Evolutionary conservation across 2,113 vertebrate species (phyloP).

Genomic region (Tretioscincus oriximinensis): DNA sequence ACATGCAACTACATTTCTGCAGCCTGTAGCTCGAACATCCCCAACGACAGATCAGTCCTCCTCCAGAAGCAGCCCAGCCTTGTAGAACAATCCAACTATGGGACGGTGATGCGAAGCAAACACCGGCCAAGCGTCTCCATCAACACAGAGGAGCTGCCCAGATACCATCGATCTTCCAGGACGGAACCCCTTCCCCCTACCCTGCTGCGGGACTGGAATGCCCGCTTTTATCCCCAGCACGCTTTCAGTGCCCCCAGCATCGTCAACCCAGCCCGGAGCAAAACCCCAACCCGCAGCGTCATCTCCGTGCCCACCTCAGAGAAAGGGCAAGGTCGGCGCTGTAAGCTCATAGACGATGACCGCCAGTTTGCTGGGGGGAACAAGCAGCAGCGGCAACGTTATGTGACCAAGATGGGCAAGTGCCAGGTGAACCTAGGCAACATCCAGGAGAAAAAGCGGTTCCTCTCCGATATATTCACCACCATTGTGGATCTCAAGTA

Average conservation of each 20-base stretch:
- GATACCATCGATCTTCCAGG: conserved; percentile 21
- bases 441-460: conserved; percentile 80
- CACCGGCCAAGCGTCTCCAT: conserved; percentile 40
- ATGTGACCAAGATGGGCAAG: conserved; percentile 82
- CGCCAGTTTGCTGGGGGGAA: conserved; percentile 23
- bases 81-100: background rate
- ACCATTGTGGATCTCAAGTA: conserved; percentile 84
- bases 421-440: conserved; percentile 82
- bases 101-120: background rate
- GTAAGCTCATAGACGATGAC: conserved; percentile 77
- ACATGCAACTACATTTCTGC: conserved; percentile 40
- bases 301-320: background rate
- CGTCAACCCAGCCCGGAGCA: background rate
- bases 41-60: background rate
- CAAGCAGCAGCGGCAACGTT: conserved; percentile 76
- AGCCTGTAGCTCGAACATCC: background rate
- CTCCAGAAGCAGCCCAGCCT: conserved; percentile 29
- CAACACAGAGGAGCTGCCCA: conserved; percentile 39
- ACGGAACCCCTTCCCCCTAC: background rate
- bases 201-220: background rate
- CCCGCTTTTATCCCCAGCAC: conserved; percentile 30
- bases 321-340: conserved; percentile 67
- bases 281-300: conserved; percentile 22
- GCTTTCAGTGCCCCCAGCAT: conserved; percentile 43
- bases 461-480: conserved; percentile 84